Conservation (phyloP, 2,888 invertebrate species). For the Branchipolynoe longqiensis region DNA sequence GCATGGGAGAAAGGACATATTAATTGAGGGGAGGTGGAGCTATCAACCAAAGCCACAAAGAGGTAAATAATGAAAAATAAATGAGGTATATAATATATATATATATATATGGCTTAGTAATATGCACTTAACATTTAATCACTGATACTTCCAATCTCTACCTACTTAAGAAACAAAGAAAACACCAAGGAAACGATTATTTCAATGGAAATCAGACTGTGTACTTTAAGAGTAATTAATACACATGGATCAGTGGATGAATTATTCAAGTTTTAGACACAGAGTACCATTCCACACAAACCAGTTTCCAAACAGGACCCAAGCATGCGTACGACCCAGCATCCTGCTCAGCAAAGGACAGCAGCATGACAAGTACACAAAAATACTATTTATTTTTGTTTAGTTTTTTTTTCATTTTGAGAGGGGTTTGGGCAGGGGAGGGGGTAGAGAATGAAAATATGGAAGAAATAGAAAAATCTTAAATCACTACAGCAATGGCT, state of each 20-base stretch:
- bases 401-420: too few species aligned
- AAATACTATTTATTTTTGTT: too few species aligned
- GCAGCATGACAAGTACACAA: not conserved
- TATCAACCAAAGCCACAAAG: not conserved
- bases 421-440: not conserved
- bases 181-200: too few species aligned
- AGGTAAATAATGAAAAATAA: not conserved
- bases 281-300: not conserved
- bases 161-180: too few species aligned
- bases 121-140: conserved; percentile 39
- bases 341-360: not conserved
- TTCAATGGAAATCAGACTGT: too few species aligned
- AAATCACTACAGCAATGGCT: not conserved
- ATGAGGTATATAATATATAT: conserved; percentile 26
- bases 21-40: not conserved
- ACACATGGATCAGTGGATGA: conserved; percentile 6
- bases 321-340: conserved; percentile 10
- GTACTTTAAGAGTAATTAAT: too few species aligned
- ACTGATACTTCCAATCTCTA: not conserved
- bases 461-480: too few species aligned
- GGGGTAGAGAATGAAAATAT: not conserved
- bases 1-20: not conserved
- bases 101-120: too few species aligned
- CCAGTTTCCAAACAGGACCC: not conserved
- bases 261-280: conserved; percentile 31